Evolutionary conservation across 2,888 invertebrate genomes (phyloP), one percentile per base, ranked within the genome.

Genomic region (Hydropsyche betteni): DNA sequence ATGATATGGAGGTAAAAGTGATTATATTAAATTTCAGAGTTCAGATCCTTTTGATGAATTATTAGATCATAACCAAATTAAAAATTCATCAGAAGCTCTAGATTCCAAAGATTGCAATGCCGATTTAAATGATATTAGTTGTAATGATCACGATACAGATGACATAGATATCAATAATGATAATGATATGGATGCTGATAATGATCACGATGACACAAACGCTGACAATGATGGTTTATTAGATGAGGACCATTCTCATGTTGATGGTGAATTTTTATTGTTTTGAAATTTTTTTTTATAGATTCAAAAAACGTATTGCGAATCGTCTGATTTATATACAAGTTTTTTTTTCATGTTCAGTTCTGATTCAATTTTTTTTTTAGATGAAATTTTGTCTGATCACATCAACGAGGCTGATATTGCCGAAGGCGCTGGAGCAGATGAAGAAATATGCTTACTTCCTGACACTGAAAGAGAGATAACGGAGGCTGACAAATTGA

Each of bases 381-480:
- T 44, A 79, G 77, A 80, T 68, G 77, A 79, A 36, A 58, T 69
- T 61, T 51, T 80, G 2, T 69, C 36, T 24, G 78, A 64, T 64
- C 24, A 36, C n/a, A 61, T 61, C 16, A 76, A 55, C 16, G 73
- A 78, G 14, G 72, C 77, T n/a, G 87, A 87, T 78, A 80, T 80
- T 16, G 81, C 80, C 73, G 85, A 85, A 14, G 69, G 80, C 80
- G 69, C 77, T 24, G 91, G 91, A 12, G 91, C 90, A 68, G 91
- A 92, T 80, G 90, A 90, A 80, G 91, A 91, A 81, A 86, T 92
- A 6, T 92, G 91, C 77, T 86, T 92, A 5, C 86, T 92, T 78
- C 92, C 92, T 0, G 92, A 92, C 81, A 91, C 90, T 0, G 90
- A 91, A 76, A 86, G 91, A 77, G 90, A 90, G 81, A 89, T 91